A percentile compares a stretch with the other conserved stretches of the same genome.
Conservation (phyloP, 2,113 vertebrate genomes). For the Hypocryptadius cinnamomeus region DNA sequence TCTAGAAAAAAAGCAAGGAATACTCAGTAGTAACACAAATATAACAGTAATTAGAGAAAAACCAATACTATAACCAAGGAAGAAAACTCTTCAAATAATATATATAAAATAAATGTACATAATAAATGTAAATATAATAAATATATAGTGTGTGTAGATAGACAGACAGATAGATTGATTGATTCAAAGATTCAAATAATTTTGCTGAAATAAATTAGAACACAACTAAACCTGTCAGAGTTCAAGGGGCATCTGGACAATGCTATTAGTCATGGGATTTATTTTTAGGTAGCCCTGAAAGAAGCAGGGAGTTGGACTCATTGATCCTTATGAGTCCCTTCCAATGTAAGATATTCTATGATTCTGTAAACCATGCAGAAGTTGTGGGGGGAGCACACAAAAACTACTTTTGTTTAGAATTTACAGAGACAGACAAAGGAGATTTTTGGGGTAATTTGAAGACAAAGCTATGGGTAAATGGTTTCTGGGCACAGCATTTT, state of each 20-base stretch:
- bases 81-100: not conserved
- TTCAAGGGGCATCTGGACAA: not conserved
- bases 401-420: not conserved
- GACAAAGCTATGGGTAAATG: not conserved
- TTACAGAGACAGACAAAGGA: not conserved
- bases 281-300: not conserved
- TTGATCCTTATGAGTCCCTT: not conserved
- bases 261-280: not conserved
- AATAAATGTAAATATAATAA: not conserved
- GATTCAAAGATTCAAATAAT: not conserved
- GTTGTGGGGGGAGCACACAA: not conserved
- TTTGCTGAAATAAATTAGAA: not conserved
- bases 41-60: not conserved
- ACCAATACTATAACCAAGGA: not conserved
- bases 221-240: not conserved
- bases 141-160: no score
- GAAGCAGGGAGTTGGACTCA: not conserved
- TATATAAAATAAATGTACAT: not conserved
- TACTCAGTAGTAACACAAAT: not conserved
- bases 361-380: not conserved
- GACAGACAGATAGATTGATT: no score
- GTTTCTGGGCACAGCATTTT: not conserved
- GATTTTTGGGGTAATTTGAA: not conserved
- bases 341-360: not conserved
- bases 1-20: not conserved